phyloP scores from a whole-genome alignment of 2,888 invertebrate genomes.

The Amphipoea oculea region DNA sequence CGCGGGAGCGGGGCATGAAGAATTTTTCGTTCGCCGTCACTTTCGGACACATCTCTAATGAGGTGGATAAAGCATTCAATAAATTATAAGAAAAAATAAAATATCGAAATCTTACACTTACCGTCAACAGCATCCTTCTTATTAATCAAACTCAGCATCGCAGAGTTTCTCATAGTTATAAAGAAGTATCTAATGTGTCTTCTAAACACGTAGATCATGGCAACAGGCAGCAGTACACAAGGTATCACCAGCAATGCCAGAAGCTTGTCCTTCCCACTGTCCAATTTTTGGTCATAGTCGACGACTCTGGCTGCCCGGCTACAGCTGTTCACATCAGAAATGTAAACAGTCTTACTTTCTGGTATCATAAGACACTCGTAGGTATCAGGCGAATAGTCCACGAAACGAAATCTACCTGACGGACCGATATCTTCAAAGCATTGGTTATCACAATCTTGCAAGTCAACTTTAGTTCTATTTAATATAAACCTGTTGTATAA shows the following conservation, averaged over 20 bases:
- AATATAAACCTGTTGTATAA: constrained; percentile 72
- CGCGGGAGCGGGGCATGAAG: too few relatives aligned
- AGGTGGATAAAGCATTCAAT: too few relatives aligned
- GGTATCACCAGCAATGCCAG: constrained; percentile 73
- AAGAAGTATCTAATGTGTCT: constrained; percentile 91
- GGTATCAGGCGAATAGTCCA: constrained; percentile 71
- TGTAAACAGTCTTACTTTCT: constrained; percentile 66
- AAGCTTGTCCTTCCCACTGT: constrained; percentile 62
- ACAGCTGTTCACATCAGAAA: constrained; percentile 72
- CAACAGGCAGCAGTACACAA: constrained; percentile 69
- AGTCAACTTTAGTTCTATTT: constrained; percentile 57
- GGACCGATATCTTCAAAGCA: constrained; percentile 53
- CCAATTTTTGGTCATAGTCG: constrained; percentile 63
- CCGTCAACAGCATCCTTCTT: constrained; percentile 80
- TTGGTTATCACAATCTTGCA: constrained; percentile 52
- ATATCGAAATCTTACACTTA: constrained; percentile 63
- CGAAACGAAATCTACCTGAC: constrained; percentile 72
- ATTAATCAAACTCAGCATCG: constrained; percentile 89
- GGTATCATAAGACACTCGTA: constrained; percentile 76
- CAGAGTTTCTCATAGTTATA: constrained; percentile 90
- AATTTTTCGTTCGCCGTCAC: too few relatives aligned
- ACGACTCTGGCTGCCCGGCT: constrained; percentile 59
- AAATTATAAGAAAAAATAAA: not conserved
- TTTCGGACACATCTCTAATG: too few relatives aligned
- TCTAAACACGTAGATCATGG: constrained; percentile 75